A percentile compares a stretch with the other conserved stretches of the same genome.
Evolutionary conservation across 1,140 invertebrate species (phyloP).

Genomic region (Lutraria rhynchaena): DNA sequence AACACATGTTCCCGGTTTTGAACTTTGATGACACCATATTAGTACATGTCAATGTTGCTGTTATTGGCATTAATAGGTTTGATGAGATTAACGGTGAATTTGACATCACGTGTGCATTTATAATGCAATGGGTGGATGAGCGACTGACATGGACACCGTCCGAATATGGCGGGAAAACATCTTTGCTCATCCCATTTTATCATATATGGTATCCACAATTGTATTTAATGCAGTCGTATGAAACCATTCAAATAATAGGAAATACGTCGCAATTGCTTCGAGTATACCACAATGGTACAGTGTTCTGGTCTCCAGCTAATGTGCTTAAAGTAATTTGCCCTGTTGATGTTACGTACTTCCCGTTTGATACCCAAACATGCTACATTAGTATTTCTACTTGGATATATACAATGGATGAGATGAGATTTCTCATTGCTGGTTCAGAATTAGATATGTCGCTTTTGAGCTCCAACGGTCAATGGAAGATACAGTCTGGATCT

Average conservation of each 20-base stretch:
- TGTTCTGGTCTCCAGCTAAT: neutral
- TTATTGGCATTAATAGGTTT: constrained; percentile 44
- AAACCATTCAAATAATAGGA: constrained; percentile 21
- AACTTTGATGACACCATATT: constrained; percentile 13
- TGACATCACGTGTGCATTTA: neutral
- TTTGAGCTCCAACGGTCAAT: constrained; percentile 46
- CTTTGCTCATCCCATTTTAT: constrained; percentile 13
- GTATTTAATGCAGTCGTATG: constrained; percentile 29
- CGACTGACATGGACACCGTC: constrained; percentile 11
- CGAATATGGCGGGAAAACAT: constrained; percentile 25
- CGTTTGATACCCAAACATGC: constrained; percentile 41
- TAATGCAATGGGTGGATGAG: constrained; percentile 27
- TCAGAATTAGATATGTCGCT: neutral
- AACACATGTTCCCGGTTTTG: constrained; percentile 25
- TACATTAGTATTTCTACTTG: neutral
- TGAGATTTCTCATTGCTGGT: neutral
- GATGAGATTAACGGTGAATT: constrained; percentile 42
- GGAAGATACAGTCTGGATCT: neutral
- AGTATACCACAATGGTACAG: constrained; percentile 6
- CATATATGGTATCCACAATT: constrained; percentile 43
- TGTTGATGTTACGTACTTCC: constrained; percentile 53
- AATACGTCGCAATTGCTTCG: constrained; percentile 4
- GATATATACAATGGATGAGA: constrained; percentile 3
- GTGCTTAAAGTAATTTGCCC: constrained; percentile 18
- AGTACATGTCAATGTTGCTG: neutral